These are phyloP conservation scores for Ectobius pallidus DNA, from an alignment of 2,888 invertebrate species.

Conservation along the genomic window DNA sequence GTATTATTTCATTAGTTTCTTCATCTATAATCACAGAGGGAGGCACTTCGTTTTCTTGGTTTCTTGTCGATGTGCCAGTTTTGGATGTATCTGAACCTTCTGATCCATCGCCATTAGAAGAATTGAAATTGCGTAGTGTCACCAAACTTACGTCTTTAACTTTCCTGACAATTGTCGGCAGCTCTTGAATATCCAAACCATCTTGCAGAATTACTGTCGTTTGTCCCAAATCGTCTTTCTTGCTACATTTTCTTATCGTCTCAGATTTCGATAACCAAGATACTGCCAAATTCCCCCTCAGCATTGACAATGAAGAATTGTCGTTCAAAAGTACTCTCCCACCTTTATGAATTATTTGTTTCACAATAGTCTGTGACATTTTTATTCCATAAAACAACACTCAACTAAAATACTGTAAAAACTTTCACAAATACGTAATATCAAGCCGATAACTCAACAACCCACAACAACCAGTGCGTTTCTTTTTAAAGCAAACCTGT, in stretches of 20 bases:
- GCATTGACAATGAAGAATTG: neutral
- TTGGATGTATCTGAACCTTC: neutral
- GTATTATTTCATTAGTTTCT: conserved; percentile 47
- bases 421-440: too few species aligned
- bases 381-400: neutral
- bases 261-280: conserved; percentile 14
- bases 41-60: too few species aligned
- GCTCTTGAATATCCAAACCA: conserved; percentile 69
- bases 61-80: neutral
- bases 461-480: too few species aligned
- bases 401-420: neutral
- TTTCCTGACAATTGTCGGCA: conserved; percentile 68
- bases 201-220: conserved; percentile 69
- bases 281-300: neutral
- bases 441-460: too few species aligned
- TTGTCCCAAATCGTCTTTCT: conserved; percentile 50
- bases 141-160: conserved; percentile 38
- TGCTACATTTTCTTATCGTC: conserved; percentile 15
- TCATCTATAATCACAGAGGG: neutral
- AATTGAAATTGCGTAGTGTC: conserved; percentile 26
- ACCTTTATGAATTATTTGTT: conserved; percentile 17
- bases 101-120: neutral
- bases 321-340: neutral
- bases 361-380: conserved; percentile 22
- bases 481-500: too few species aligned